phyloP scores from a whole-genome alignment of 2,888 invertebrate genomes.

The Volucella zonaria region DNA sequence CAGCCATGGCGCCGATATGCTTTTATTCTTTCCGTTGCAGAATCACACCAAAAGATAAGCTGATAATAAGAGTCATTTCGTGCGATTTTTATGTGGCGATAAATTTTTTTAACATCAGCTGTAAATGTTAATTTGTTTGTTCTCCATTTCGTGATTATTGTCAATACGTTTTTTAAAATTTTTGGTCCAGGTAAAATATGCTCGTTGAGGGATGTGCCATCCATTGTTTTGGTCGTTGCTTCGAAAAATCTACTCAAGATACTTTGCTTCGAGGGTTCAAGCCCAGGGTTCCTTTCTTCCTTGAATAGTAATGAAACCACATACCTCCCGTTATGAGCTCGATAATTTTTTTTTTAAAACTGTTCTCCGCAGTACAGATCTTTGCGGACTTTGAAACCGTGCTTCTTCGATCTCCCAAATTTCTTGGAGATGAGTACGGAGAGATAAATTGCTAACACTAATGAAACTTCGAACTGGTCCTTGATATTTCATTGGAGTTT shows the following conservation, averaged over 20 bases:
- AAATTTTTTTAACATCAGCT: too few species aligned
- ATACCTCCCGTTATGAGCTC: background rate
- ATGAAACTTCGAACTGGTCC: background rate
- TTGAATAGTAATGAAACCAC: background rate
- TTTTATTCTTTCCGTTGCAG: background rate
- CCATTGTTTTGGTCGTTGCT: too few species aligned
- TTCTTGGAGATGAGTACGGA: background rate
- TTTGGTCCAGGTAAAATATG: too few species aligned
- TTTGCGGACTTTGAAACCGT: background rate
- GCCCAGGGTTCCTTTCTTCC: background rate
- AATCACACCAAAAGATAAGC: background rate
- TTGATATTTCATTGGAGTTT: background rate
- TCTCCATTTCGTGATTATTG: too few species aligned
- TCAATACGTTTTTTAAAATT: too few species aligned
- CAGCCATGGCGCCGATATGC: too few species aligned
- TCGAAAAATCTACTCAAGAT: too few species aligned
- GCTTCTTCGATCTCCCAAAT: slow-evolving; percentile 1
- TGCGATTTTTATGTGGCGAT: too few species aligned
- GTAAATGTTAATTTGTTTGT: too few species aligned
- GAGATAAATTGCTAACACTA: background rate
- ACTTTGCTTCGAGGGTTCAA: background rate
- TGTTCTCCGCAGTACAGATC: too few species aligned
- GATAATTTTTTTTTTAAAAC: too few species aligned
- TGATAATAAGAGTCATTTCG: slow-evolving; percentile 6
- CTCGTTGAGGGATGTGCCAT: too few species aligned